Percentiles rank a stretch among this genome's conserved stretches.
These are phyloP conservation scores for Bufo bufo DNA, from an alignment of 2,113 vertebrate species.

Conservation along the genomic window DNA sequence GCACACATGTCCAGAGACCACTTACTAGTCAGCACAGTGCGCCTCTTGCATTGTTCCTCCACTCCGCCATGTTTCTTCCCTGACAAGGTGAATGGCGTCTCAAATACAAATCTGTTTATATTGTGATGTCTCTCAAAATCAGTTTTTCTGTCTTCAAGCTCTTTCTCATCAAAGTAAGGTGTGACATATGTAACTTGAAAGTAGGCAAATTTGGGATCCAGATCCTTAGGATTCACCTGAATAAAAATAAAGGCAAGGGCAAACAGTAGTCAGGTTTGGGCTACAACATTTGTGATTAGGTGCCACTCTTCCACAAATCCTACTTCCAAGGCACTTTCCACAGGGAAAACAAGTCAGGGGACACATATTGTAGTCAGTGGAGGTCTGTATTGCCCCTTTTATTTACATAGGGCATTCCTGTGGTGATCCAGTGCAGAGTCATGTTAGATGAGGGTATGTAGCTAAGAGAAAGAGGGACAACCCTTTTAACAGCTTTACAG, in stretches of 20 bases:
- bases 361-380: not conserved
- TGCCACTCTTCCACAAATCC: not conserved
- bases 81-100: constrained; percentile 93
- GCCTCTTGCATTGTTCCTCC: constrained; percentile 95
- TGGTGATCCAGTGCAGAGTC: no score
- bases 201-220: constrained; percentile 95
- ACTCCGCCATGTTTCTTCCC: constrained; percentile 96
- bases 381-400: not conserved
- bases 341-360: not conserved
- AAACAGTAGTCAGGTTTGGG: not conserved
- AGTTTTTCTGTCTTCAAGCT: constrained; percentile 87
- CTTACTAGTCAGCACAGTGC: constrained; percentile 92
- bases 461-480: not conserved
- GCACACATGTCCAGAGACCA: not conserved
- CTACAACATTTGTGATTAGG: not conserved
- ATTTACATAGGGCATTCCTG: no score
- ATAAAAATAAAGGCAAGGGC: not conserved
- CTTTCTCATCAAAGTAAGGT: constrained; percentile 93
- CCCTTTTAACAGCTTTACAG: not conserved
- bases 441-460: not conserved
- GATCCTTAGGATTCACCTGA: constrained; percentile 95
- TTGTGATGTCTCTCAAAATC: constrained; percentile 97
- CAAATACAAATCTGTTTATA: constrained; percentile 93
- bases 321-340: not conserved
- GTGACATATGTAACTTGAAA: constrained; percentile 96